phyloP scores from a whole-genome alignment of 2,113 vertebrate genomes.

The Alethe castanea region DNA sequence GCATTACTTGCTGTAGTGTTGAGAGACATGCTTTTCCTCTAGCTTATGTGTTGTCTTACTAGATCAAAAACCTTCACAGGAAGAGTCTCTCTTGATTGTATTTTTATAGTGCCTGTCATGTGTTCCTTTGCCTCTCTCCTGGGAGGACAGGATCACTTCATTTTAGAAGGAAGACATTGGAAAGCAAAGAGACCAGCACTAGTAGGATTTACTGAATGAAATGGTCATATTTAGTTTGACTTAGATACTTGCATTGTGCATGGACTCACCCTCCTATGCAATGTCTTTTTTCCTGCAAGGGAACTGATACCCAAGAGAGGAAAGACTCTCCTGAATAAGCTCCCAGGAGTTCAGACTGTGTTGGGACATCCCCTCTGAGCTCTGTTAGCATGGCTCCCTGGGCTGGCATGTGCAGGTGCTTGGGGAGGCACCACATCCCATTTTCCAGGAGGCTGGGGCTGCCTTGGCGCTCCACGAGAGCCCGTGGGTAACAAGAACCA shows the following conservation, averaged over 20 bases:
- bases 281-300: neutral
- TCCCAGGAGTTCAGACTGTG: neutral
- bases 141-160: neutral
- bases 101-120: neutral
- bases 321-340: neutral
- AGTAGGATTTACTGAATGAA: neutral
- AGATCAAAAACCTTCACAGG: neutral
- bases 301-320: neutral
- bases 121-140: neutral
- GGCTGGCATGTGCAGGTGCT: neutral
- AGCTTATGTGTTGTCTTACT: neutral
- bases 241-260: neutral
- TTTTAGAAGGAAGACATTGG: neutral
- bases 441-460: neutral
- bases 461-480: neutral
- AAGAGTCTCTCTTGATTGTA: neutral
- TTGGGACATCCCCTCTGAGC: neutral
- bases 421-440: neutral
- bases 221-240: neutral
- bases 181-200: neutral
- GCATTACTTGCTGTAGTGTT: neutral
- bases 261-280: neutral
- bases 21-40: neutral
- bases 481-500: conserved; percentile 10
- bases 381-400: neutral